Evolutionary conservation across 2,797 vertebrate genomes (phyloP).

Genomic region (Alcedo quadribrachys): DNA sequence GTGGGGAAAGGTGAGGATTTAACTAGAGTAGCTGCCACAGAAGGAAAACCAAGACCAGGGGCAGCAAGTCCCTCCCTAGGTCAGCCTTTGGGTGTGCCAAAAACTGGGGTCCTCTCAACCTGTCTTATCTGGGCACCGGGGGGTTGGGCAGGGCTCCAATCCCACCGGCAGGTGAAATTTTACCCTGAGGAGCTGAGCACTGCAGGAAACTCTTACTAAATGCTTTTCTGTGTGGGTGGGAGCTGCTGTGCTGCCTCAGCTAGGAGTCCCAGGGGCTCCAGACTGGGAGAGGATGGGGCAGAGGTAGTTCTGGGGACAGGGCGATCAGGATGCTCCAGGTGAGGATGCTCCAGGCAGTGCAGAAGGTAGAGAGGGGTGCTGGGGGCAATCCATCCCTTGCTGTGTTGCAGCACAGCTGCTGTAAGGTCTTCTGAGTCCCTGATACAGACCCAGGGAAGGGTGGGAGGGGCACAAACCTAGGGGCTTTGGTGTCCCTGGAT

Average conservation of each 20-base stretch:
- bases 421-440: background rate
- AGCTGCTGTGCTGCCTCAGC: rapidly evolving
- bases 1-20: background rate
- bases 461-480: background rate
- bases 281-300: background rate
- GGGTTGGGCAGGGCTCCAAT: background rate
- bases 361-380: background rate
- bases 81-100: rapidly evolving
- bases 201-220: background rate
- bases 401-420: background rate
- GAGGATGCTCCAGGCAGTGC: background rate
- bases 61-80: background rate
- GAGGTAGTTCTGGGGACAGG: background rate
- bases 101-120: background rate
- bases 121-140: rapidly evolving
- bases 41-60: background rate
- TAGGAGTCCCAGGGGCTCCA: rapidly evolving
- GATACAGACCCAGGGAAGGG: background rate
- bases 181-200: background rate
- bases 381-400: background rate
- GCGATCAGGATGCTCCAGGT: background rate
- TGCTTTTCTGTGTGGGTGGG: rapidly evolving
- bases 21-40: background rate
- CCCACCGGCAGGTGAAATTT: background rate
- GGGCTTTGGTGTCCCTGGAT: rapidly evolving